Percentiles rank a stretch among this genome's conserved stretches.
phyloP scores from a whole-genome alignment of 2,113 vertebrate species.

The Cyanocitta stelleri region DNA sequence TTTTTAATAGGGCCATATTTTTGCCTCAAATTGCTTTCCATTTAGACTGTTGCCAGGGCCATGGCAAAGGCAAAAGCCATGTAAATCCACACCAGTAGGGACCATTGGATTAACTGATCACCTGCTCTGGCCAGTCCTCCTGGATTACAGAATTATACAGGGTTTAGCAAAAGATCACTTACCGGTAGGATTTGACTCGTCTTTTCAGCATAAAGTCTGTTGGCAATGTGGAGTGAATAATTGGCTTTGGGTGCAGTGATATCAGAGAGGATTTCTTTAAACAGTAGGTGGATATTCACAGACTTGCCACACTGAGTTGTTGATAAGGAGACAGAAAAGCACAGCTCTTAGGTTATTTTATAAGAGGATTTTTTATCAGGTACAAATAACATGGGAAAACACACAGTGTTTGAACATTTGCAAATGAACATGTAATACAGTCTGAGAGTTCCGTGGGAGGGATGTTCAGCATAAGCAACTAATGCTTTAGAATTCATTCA shows the following conservation, averaged over 20 bases:
- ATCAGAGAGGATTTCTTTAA: slow-evolving; percentile 20
- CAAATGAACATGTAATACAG: neutral
- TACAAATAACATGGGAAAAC: neutral
- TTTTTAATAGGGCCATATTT: neutral
- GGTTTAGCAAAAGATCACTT: slow-evolving; percentile 2
- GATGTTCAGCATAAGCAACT: neutral
- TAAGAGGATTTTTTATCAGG: neutral
- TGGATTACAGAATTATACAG: neutral
- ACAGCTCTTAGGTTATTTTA: neutral
- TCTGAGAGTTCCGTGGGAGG: neutral
- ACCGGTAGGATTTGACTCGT: slow-evolving; percentile 13
- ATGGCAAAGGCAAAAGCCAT: neutral
- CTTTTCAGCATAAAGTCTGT: slow-evolving; percentile 43
- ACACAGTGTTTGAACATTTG: neutral
- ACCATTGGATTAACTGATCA: neutral
- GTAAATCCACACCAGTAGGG: neutral
- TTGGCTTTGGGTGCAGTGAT: slow-evolving; percentile 6
- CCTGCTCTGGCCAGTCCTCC: neutral
- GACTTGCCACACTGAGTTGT: slow-evolving; percentile 20
- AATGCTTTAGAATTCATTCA: neutral
- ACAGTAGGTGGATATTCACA: slow-evolving; percentile 14
- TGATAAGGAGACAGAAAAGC: neutral
- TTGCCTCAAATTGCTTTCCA: neutral
- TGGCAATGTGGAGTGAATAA: slow-evolving; percentile 27
- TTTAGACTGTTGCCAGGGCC: neutral